A percentile compares a stretch with the other conserved stretches of the same genome.
phyloP scores from a whole-genome alignment of 1,140 invertebrate species.

The Callitettix versicolor region DNA sequence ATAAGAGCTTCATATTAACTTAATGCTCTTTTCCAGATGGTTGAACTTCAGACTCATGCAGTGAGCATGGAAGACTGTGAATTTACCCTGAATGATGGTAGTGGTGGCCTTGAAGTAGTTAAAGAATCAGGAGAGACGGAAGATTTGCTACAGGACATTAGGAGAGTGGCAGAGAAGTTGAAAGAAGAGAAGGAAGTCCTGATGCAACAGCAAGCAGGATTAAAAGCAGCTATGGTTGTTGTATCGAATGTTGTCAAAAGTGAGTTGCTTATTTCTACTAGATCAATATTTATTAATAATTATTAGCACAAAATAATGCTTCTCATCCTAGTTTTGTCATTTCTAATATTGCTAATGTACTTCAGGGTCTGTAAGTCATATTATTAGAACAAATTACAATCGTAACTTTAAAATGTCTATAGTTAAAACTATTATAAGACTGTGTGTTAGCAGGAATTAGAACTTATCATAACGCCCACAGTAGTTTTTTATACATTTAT shows the following conservation, averaged over 20 bases:
- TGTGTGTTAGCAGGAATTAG: too few relatives aligned
- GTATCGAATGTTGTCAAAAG: slow-evolving; percentile 16
- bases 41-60: slow-evolving; percentile 43
- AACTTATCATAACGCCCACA: too few relatives aligned
- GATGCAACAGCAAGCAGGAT: slow-evolving; percentile 48
- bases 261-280: not conserved
- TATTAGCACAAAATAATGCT: not conserved
- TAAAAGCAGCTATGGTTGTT: slow-evolving; percentile 39
- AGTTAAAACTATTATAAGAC: too few relatives aligned
- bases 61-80: slow-evolving; percentile 34
- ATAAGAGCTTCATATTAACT: too few relatives aligned
- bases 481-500: too few relatives aligned
- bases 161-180: slow-evolving; percentile 50
- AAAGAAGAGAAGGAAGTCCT: slow-evolving; percentile 48
- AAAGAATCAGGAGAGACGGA: slow-evolving; percentile 37
- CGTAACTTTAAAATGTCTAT: not conserved
- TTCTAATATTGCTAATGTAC: not conserved
- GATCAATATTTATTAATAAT: not conserved
- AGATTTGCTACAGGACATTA: slow-evolving; percentile 49
- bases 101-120: slow-evolving; percentile 53
- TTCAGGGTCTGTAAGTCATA: not conserved
- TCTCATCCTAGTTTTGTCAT: not conserved
- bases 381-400: not conserved
- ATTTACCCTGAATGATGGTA: slow-evolving; percentile 5
- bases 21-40: slow-evolving; percentile 42